Evolutionary conservation across 92 coral and sea anemone genomes (phyloP), one percentile per base, ranked within the genome.

Genomic region (Umimayanthus chanpuru): DNA sequence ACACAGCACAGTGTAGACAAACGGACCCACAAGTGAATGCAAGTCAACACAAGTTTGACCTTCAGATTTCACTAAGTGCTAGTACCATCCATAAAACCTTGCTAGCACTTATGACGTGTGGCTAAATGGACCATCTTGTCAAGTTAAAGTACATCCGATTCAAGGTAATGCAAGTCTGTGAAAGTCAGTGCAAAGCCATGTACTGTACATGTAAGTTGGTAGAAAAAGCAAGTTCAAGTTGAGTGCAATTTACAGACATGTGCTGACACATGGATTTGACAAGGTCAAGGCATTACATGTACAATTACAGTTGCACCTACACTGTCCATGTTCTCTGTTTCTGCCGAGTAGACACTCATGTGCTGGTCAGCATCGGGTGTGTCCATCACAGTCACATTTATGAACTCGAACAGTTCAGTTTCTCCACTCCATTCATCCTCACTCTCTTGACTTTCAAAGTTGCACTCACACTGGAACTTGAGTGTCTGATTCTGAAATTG

Each of bases 271-370:
- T 47, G 14, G 1, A 9, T 1, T 53, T 11, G 58, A 53, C 18
- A 53, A n/a, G 73, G 73, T 30, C 12, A 67, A 23, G 73, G 10
- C 12, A 28, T 9, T 28, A 14, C 74, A 4, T 25, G 36, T 40
- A n/a, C 39, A 16, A 47, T 43, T 40, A n/a, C 39, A 16, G 68
- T 43, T 67, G 28, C 7, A 6, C 20, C 93, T 88, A 97, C 99
- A 71, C 80, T 82, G 73, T 96, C 99, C 95, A 97, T 92, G 89
- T 97, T 97, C 80, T 97, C 99, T 38, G 98, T 97, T 84, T 97
- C 99, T 26, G 98, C 96, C 30, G 94, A 91, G 81, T 97, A 97
- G 56, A 95, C 77, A 53, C 90, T 90, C 73, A 87, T 91, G 56
- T 93, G 88, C 30, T 88, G 88, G 36, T 93, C 98, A 49, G 93